A percentile compares a stretch with the other conserved stretches of the same genome.
Conservation (phyloP, 2,113 vertebrate genomes). For the Actinemys pallida region DNA sequence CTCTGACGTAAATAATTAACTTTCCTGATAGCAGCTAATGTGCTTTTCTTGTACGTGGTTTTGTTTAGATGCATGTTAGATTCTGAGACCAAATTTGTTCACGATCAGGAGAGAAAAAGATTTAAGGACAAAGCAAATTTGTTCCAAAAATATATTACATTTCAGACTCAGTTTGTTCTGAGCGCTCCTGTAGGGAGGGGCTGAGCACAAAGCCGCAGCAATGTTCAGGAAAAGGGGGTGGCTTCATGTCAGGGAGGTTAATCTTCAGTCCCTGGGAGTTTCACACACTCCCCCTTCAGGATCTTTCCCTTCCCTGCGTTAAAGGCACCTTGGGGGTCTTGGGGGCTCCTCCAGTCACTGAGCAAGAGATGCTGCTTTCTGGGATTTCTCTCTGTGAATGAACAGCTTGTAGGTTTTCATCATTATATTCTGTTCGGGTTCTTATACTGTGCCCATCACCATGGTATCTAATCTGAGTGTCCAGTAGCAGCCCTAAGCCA, state of each 20-base stretch:
- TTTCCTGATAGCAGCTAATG: constrained; percentile 32
- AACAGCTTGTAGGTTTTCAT: not conserved
- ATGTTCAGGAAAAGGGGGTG: not conserved
- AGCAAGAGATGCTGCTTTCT: not conserved
- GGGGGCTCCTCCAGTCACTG: not conserved
- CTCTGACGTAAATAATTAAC: constrained; percentile 67
- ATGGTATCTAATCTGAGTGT: not conserved
- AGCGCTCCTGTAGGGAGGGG: not conserved
- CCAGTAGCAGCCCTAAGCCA: not conserved
- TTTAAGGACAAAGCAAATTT: constrained; percentile 28
- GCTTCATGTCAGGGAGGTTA: not conserved
- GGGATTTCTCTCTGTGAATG: not conserved
- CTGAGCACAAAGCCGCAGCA: not conserved
- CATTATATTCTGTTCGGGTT: not conserved
- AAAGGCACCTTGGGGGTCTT: not conserved
- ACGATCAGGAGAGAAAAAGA: not conserved
- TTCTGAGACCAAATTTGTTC: not conserved
- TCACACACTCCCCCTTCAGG: not conserved
- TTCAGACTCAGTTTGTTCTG: not conserved
- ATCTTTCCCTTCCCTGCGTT: not conserved
- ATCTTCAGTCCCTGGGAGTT: not conserved
- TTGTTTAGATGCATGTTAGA: not conserved
- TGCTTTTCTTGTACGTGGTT: not conserved
- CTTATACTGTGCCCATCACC: not conserved
- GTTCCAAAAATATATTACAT: not conserved